Evolutionary conservation across 37 sponge, comb jelly and placozoan species (phyloP).

Genomic region (Amphimedon queenslandica): DNA sequence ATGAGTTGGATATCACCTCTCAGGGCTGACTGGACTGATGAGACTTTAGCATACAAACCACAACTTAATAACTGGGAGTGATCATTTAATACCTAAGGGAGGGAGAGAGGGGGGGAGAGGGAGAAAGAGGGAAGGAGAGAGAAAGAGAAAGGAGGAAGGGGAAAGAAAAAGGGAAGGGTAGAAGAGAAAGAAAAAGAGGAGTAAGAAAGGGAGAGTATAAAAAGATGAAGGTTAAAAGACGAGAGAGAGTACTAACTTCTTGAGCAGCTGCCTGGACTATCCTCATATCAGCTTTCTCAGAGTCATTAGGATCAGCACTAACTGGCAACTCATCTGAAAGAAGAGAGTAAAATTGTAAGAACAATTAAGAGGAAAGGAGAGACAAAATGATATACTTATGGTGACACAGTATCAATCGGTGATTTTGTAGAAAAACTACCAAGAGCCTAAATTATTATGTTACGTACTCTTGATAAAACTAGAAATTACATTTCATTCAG

Average conservation of each 20-base stretch:
- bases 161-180: too few species aligned
- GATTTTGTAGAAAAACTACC: too few species aligned
- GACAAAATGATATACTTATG: neutral
- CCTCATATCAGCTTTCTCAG: conserved; percentile 83
- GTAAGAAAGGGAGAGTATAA: neutral
- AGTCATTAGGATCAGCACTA: neutral
- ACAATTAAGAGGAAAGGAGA: neutral
- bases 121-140: neutral
- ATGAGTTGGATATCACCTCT: conserved; percentile 48
- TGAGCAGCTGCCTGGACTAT: conserved; percentile 78
- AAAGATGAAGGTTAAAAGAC: too few species aligned
- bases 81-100: conserved; percentile 46
- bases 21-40: conserved; percentile 54
- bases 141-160: neutral
- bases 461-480: too few species aligned
- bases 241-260: too few species aligned
- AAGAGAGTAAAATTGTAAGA: neutral
- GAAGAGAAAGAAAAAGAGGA: too few species aligned
- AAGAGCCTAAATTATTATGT: too few species aligned
- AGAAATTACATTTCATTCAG: too few species aligned
- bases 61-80: conserved; percentile 56
- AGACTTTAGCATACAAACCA: conserved; percentile 62
- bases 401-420: neutral
- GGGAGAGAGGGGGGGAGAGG: neutral
- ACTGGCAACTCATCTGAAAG: conserved; percentile 61